A percentile compares a stretch with the other conserved stretches of the same genome.
Conservation (phyloP, 2,888 invertebrate species). For the Ametastegia equiseti region DNA sequence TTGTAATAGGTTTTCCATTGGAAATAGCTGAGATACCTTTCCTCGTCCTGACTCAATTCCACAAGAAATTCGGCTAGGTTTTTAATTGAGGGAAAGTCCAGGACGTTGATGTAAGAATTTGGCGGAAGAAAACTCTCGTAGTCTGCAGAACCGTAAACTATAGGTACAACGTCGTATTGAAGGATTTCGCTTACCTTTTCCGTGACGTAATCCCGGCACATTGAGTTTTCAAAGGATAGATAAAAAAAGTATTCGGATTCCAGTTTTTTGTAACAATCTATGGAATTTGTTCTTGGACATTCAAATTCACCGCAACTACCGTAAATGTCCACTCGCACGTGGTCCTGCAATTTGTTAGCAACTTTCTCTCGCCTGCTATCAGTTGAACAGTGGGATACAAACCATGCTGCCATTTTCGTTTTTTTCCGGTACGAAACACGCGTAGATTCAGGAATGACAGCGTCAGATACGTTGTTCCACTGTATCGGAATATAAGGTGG, state of each 20-base stretch:
- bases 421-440: constrained; percentile 58
- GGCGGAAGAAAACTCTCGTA: constrained; percentile 78
- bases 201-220: constrained; percentile 82
- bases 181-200: constrained; percentile 79
- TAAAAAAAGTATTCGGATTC: constrained; percentile 82
- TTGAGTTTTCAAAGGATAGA: constrained; percentile 82
- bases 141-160: constrained; percentile 82
- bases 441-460: background rate
- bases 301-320: constrained; percentile 77
- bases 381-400: constrained; percentile 72
- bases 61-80: constrained; percentile 77
- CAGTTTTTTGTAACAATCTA: constrained; percentile 74
- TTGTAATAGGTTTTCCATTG: constrained; percentile 76
- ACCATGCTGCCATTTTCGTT: constrained; percentile 72
- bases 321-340: constrained; percentile 78
- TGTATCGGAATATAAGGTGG: constrained; percentile 25
- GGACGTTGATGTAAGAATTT: constrained; percentile 79
- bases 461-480: constrained; percentile 6
- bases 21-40: constrained; percentile 79
- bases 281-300: constrained; percentile 51
- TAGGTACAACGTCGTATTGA: constrained; percentile 80
- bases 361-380: constrained; percentile 72
- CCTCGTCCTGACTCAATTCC: constrained; percentile 76
- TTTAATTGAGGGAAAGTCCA: constrained; percentile 77
- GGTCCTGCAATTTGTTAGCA: constrained; percentile 72